phyloP scores from a whole-genome alignment of 2,113 vertebrate species.

The Ahaetulla prasina region DNA sequence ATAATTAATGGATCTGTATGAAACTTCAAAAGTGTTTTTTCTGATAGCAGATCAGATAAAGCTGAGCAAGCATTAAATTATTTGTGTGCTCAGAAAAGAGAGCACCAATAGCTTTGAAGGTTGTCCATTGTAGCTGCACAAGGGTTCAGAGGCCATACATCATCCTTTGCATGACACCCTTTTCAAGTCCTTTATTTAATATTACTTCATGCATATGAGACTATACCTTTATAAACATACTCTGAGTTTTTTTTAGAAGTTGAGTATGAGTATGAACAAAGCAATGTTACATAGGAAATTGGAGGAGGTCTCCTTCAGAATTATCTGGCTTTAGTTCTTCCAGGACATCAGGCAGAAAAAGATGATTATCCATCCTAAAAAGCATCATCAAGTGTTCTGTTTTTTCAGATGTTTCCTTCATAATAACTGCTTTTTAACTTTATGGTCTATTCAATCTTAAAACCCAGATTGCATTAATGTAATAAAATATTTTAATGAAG shows the following conservation, averaged over 20 bases:
- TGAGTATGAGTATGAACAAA: background rate
- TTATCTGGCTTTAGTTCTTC: background rate
- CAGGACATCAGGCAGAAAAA: background rate
- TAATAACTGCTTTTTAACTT: background rate
- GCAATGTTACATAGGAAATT: background rate
- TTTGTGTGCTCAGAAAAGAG: background rate
- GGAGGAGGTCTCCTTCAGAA: background rate
- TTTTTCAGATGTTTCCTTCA: background rate
- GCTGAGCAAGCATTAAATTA: background rate
- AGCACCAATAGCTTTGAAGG: background rate
- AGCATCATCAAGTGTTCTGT: background rate
- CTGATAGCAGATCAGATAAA: background rate
- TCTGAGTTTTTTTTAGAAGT: background rate
- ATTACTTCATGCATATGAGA: background rate
- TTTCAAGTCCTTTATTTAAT: background rate
- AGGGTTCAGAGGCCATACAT: background rate
- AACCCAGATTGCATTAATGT: background rate
- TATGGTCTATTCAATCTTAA: background rate
- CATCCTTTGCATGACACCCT: background rate
- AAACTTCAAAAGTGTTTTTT: background rate
- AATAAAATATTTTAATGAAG: background rate
- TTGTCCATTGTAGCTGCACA: background rate
- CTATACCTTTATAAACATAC: background rate
- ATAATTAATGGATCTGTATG: background rate
- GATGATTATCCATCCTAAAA: background rate